Evolutionary conservation across 2,797 vertebrate species (phyloP).

Genomic region (Coracias cyanogaster): DNA sequence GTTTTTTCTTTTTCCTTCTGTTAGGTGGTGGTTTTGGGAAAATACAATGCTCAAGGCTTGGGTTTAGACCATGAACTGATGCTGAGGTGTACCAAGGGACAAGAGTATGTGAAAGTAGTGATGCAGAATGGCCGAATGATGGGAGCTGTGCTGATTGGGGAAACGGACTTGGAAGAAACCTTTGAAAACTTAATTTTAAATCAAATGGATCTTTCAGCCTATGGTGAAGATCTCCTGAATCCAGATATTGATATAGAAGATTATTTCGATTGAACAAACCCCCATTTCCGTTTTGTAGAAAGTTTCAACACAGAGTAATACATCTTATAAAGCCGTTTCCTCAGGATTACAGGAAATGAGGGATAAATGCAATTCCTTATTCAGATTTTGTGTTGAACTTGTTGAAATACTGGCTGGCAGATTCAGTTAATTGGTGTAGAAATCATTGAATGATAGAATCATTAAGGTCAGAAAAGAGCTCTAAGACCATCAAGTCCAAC

Average conservation of each 20-base stretch:
- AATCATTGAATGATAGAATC: not conserved
- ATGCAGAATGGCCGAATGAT: slow-evolving; percentile 90
- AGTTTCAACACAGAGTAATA: not conserved
- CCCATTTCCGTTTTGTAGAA: not conserved
- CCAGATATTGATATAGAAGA: slow-evolving; percentile 95
- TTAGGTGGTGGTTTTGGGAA: slow-evolving; percentile 93
- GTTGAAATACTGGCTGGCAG: not conserved
- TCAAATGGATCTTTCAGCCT: slow-evolving; percentile 92
- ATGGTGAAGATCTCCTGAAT: slow-evolving; percentile 91
- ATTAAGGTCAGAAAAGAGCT: too few relatives aligned
- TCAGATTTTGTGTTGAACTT: not conserved
- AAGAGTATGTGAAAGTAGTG: slow-evolving; percentile 92
- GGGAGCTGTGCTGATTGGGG: slow-evolving; percentile 92
- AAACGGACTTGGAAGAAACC: slow-evolving; percentile 96
- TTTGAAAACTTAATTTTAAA: slow-evolving; percentile 98
- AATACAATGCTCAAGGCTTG: slow-evolving; percentile 92
- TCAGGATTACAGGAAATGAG: not conserved
- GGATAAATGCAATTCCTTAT: not conserved
- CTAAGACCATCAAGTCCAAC: too few relatives aligned
- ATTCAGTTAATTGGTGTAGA: not conserved
- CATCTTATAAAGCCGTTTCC: not conserved
- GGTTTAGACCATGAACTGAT: slow-evolving; percentile 89
- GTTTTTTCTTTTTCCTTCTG: not conserved
- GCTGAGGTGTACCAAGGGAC: slow-evolving; percentile 90
- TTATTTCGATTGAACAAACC: slow-evolving; percentile 90